Conservation (phyloP, 2,888 invertebrate species). For the Agrenia bidenticulata region DNA sequence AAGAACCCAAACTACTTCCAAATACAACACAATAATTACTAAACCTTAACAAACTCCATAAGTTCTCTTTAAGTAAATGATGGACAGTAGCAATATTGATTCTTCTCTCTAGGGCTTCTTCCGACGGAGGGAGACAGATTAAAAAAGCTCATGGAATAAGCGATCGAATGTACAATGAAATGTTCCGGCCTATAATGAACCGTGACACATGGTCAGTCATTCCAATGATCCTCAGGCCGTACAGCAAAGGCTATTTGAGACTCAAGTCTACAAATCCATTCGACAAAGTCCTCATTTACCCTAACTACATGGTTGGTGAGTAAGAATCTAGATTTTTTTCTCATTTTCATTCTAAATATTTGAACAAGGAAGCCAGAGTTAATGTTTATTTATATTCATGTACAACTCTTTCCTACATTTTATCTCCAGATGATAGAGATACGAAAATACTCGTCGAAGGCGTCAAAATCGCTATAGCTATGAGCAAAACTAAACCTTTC, state of each 20-base stretch:
- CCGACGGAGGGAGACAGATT: conserved; percentile 56
- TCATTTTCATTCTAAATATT: neutral
- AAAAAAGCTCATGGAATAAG: conserved; percentile 65
- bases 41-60: too few species aligned
- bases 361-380: too few species aligned
- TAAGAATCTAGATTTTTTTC: conserved; percentile 5
- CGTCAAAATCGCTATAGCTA: conserved; percentile 72
- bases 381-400: too few species aligned
- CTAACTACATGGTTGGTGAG: conserved; percentile 68
- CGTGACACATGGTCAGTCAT: conserved; percentile 78
- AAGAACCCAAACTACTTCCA: too few species aligned
- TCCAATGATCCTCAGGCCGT: conserved; percentile 77
- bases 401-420: too few species aligned
- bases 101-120: conserved; percentile 53
- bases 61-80: too few species aligned
- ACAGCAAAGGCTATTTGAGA: conserved; percentile 71
- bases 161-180: conserved; percentile 75
- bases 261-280: conserved; percentile 79
- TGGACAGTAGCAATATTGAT: neutral
- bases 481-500: conserved; percentile 75
- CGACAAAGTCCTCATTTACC: conserved; percentile 82
- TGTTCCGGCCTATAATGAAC: conserved; percentile 77
- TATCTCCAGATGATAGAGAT: conserved; percentile 39
- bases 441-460: conserved; percentile 49
- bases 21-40: too few species aligned